phyloP scores from a whole-genome alignment of 1,140 invertebrate species.

The Oscheius sp. region DNA sequence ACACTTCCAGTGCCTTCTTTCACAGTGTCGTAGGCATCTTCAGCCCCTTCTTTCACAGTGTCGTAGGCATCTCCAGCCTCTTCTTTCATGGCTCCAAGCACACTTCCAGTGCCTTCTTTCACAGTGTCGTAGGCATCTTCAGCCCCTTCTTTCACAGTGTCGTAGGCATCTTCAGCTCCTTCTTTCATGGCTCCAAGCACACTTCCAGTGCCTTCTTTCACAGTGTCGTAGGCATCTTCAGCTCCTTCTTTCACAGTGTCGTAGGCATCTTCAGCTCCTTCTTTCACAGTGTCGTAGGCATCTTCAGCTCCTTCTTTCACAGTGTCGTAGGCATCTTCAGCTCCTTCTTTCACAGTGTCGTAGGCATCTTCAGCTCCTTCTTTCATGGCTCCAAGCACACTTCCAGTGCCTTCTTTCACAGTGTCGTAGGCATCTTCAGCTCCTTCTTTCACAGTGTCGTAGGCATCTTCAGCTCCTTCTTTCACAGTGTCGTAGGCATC shows the following conservation, averaged over 20 bases:
- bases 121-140: neutral
- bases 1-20: neutral
- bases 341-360: neutral
- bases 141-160: neutral
- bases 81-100: no score
- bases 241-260: neutral
- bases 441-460: neutral
- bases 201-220: neutral
- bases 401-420: neutral
- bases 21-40: neutral
- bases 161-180: neutral
- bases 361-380: neutral
- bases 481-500: neutral
- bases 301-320: neutral
- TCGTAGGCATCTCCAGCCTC: neutral
- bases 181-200: neutral
- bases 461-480: no score
- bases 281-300: neutral
- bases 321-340: neutral
- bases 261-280: neutral
- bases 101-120: neutral
- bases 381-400: neutral
- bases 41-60: neutral
- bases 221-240: neutral
- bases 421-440: neutral